A percentile compares a stretch with the other conserved stretches of the same genome.
phyloP scores from a whole-genome alignment of 2,113 vertebrate species.

The Thryonomys swinderianus region DNA sequence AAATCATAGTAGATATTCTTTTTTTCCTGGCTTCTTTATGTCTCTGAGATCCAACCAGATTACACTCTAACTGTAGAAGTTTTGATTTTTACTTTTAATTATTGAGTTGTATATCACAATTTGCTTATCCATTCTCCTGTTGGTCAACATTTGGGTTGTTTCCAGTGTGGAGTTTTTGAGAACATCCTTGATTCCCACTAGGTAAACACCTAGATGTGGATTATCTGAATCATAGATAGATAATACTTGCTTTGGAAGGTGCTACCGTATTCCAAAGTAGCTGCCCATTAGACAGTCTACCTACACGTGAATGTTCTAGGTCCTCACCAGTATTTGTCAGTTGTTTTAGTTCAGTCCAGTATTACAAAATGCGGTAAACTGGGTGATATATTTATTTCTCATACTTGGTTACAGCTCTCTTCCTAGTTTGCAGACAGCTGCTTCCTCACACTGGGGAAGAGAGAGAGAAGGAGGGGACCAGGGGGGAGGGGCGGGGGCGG shows the following conservation, averaged over 20 bases:
- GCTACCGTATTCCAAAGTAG: background rate
- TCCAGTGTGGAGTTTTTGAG: background rate
- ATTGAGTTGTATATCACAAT: background rate
- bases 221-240: background rate
- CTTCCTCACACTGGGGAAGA: background rate
- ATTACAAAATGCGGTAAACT: background rate
- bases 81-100: background rate
- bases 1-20: background rate
- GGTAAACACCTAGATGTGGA: background rate
- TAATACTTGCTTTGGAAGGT: no score
- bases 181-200: background rate
- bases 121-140: background rate
- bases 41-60: background rate
- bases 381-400: background rate
- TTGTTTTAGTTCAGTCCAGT: background rate
- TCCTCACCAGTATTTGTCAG: background rate
- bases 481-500: no score
- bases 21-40: background rate
- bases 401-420: background rate
- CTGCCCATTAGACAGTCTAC: no score
- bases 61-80: background rate
- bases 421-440: background rate
- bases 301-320: background rate
- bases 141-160: background rate
- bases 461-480: no score